Base-by-base conservation (phyloP, 2,113 vertebrate genomes). In the Eira barbara region DNA sequence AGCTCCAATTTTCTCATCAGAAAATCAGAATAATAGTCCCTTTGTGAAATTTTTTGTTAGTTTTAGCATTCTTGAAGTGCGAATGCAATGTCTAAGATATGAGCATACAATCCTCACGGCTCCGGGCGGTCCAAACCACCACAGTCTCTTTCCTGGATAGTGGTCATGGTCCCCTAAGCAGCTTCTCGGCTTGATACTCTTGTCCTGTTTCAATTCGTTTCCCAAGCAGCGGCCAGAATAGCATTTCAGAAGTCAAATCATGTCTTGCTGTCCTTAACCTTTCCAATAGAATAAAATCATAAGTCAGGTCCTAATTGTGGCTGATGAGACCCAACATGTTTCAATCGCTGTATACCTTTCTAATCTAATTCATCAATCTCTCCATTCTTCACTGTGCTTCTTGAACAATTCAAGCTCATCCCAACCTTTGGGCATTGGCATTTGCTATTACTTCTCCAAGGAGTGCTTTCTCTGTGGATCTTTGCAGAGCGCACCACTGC, bases 1-100 rank as follows among this genome's bases (percentile, higher is more conserved):
- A 78, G 34, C 9, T 71, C 49, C 67, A 73, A 1, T 27, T n/a
- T 42, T 63, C 27, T 92, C 76, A 7, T 29, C 25, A n/a, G 36
- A 59, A 17, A 83, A 69, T 71, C 2, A 61, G 27, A 47, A 55
- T n/a, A 52, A 76, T 6, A 65, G 23, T 3, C 34, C 6, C 52
- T 65, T 79, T 88, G 20, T n/a, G 73, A 61, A 71, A 11, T 29
- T 12, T 42, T 20, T 45, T 79, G 10, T 52, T 71, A 20, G 31
- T 36, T 78, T 36, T 55, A n/a, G 14, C 31, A 20, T 42, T 71
- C 67, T 39, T 9, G 31, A 83, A 31, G 34, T 61, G 25, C 0
- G 23, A n/a, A 12, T 2, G 4, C 6, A 7, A 4, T 3, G 17
- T 49, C 42, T 57, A 78, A 71, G 3, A 6, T 4, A 8, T 17